Conservation (phyloP, 2,888 invertebrate species). For the Erebia aethiops region DNA sequence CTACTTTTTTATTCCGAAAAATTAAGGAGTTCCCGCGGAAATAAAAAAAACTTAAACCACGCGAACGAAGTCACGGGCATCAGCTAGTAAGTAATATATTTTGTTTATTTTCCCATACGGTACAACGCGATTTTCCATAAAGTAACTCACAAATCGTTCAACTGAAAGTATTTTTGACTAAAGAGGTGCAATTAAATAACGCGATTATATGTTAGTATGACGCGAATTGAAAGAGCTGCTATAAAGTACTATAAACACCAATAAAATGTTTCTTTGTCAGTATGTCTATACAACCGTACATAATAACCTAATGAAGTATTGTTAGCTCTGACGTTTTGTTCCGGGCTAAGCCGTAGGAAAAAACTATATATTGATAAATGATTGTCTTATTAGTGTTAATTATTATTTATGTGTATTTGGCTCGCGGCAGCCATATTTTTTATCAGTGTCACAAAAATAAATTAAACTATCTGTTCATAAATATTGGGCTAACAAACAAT, state of each 20-base stretch:
- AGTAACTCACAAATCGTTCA: neutral
- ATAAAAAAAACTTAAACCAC: too few species aligned
- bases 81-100: too few species aligned
- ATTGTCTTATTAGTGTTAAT: slow-evolving; percentile 8
- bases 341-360: slow-evolving; percentile 8
- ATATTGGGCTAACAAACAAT: too few species aligned
- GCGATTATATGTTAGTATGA: too few species aligned
- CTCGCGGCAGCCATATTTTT: slow-evolving; percentile 3
- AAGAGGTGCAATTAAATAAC: neutral
- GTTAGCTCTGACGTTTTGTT: slow-evolving; percentile 4
- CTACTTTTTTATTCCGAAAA: too few species aligned
- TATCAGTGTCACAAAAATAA: neutral
- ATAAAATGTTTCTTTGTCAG: slow-evolving; percentile 13
- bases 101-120: too few species aligned
- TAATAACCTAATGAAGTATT: slow-evolving; percentile 9
- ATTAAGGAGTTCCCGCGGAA: too few species aligned
- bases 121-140: too few species aligned
- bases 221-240: neutral
- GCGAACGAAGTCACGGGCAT: too few species aligned
- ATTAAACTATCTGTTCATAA: too few species aligned
- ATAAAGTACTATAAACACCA: slow-evolving; percentile 2
- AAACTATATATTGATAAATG: slow-evolving; percentile 9
- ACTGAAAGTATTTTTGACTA: neutral
- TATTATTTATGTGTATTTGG: slow-evolving; percentile 6
- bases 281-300: slow-evolving; percentile 2